phyloP scores from a whole-genome alignment of 2,888 invertebrate genomes.

The Sympetrum striolatum region DNA sequence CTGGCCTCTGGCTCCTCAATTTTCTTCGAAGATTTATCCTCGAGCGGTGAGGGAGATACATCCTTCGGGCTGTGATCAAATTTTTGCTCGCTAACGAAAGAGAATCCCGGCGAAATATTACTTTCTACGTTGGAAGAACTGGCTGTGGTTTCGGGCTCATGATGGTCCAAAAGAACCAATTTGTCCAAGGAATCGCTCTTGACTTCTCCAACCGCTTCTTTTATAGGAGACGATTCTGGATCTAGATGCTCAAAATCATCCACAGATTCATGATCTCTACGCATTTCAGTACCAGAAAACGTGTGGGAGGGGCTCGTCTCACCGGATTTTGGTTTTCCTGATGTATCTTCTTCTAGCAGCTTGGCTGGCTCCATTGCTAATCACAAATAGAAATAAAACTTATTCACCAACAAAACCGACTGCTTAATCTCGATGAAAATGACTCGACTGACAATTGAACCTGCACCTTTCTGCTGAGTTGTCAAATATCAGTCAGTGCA shows the following conservation, averaged over 20 bases:
- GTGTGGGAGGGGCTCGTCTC: slow-evolving; percentile 45
- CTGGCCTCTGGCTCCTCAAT: not conserved
- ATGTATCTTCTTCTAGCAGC: slow-evolving; percentile 5
- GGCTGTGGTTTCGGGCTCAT: not conserved
- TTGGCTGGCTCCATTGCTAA: slow-evolving; percentile 31
- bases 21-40: not conserved
- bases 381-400: not conserved
- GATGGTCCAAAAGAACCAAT: slow-evolving; percentile 27
- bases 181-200: slow-evolving; percentile 33
- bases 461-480: slow-evolving; percentile 37
- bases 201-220: slow-evolving; percentile 49
- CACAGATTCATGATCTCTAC: slow-evolving; percentile 72
- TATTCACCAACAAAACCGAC: slow-evolving; percentile 18
- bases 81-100: slow-evolving; percentile 34
- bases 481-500: slow-evolving; percentile 42
- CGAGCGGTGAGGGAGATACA: not conserved
- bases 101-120: slow-evolving; percentile 33
- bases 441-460: not conserved
- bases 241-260: slow-evolving; percentile 79
- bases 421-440: not conserved
- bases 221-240: slow-evolving; percentile 63
- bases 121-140: slow-evolving; percentile 24
- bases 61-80: not conserved
- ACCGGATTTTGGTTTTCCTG: slow-evolving; percentile 44
- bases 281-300: slow-evolving; percentile 52